Percentiles rank a stretch among this genome's conserved stretches.
Evolutionary conservation across 2,797 vertebrate species (phyloP).

Genomic region (Monodelphis domestica): DNA sequence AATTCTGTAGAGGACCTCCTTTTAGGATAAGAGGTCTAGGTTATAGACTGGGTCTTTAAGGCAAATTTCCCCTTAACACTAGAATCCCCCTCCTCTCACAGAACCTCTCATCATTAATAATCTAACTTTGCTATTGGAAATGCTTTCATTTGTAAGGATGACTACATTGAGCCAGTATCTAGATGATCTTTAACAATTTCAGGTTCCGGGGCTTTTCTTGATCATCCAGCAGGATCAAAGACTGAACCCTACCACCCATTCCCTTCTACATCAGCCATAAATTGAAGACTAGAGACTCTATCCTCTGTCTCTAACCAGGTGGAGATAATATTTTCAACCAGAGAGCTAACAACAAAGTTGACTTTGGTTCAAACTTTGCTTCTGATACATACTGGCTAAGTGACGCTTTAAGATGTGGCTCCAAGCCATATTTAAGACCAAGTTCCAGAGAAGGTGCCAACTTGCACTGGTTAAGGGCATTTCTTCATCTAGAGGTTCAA

Average conservation of each 20-base stretch:
- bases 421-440: background rate
- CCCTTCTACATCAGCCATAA: background rate
- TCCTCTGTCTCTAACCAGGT: background rate
- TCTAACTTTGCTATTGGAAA: conserved; percentile 29
- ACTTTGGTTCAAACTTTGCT: background rate
- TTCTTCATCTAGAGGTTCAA: background rate
- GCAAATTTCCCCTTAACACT: conserved; percentile 29
- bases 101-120: background rate
- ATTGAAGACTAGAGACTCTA: background rate
- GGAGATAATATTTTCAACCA: background rate
- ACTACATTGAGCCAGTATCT: conserved; percentile 45
- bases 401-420: background rate
- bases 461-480: background rate
- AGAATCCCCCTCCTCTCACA: background rate
- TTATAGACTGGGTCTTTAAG: conserved; percentile 28
- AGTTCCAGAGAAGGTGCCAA: background rate
- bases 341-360: background rate
- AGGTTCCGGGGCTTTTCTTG: background rate
- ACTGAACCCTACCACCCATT: background rate
- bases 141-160: conserved; percentile 59
- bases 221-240: background rate
- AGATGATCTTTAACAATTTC: conserved; percentile 1
- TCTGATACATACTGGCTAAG: background rate
- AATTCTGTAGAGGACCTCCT: conserved; percentile 30
- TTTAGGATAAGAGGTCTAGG: conserved; percentile 27